Base-by-base conservation (phyloP, 2,113 vertebrate species). In the Tetrax tetrax region DNA sequence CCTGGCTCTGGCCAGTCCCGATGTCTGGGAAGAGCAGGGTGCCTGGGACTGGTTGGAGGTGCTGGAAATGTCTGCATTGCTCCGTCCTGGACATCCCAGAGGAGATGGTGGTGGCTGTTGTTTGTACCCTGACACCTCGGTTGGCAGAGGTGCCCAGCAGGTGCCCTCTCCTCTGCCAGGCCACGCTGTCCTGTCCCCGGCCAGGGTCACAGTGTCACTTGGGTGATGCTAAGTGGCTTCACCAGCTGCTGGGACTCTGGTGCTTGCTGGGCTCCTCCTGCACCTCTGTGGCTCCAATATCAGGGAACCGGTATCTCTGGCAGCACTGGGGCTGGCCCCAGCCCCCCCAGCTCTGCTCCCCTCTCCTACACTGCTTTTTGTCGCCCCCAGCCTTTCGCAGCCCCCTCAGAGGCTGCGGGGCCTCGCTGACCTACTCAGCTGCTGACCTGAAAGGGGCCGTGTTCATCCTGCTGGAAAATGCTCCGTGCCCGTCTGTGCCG, bases 361-460 rank as follows among this genome's bases (percentile, higher is more conserved):
- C 18, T 78, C 27, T 87, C n/a, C 20, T 29, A 2, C 0, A 0
- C 77, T 3, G 2, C 29, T 61, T 50, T 54, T 84, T 82, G 69
- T 66, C 35, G 23, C 14, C 65, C 38, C 47, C 45, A 10, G 61
- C n/a, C 23, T 45, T 22, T 79, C 3, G 10, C 16, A 74, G 53
- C 70, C 75, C 61, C 53, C 47, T 87, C 3, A 11, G 18, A 66
- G 81, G 48, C 87, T 72, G 48, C 0, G 0, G 59, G 74, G 68
- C 84, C 65, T 84, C 13, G 2, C 16, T 97, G 95, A 96, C 92
- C 95, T 95, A 85, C 90, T 96, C 87, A 95, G 93, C 69, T 66
- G 65, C 69, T 97, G 96, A 97, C 92, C 94, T 89, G 91, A 94
- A 95, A 96, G 89, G 56, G 53, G 33, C 90, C 4, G 8, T 74